These are phyloP conservation scores for Cyrtonyx montezumae DNA, from an alignment of 2,113 vertebrate genomes.

Conservation along the genomic window DNA sequence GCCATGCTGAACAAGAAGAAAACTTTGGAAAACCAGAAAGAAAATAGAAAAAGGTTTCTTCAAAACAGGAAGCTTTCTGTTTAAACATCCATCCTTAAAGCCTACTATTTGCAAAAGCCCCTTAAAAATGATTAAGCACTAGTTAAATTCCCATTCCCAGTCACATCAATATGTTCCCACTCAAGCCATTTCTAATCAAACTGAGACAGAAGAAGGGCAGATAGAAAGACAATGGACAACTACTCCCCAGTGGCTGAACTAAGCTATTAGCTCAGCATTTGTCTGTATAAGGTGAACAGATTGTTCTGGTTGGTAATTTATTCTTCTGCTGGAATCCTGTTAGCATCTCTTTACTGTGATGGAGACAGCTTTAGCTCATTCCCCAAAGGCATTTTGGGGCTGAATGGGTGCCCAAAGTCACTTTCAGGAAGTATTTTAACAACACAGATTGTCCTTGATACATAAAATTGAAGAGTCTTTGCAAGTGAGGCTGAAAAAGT, in stretches of 20 bases:
- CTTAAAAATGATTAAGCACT: slow-evolving; percentile 13
- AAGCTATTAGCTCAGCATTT: slow-evolving; percentile 4
- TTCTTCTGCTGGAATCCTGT: slow-evolving; percentile 45
- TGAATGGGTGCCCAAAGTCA: slow-evolving; percentile 9
- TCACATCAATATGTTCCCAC: not conserved
- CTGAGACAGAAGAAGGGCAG: not conserved
- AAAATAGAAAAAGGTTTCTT: slow-evolving; percentile 43
- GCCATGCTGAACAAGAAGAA: not conserved
- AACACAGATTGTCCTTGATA: not conserved
- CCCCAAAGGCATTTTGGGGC: not conserved
- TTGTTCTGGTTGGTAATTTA: slow-evolving; percentile 34
- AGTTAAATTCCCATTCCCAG: slow-evolving; percentile 26
- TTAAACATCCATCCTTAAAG: not conserved
- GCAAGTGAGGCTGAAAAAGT: not conserved
- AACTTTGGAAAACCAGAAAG: slow-evolving; percentile 24
- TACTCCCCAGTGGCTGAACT: slow-evolving; percentile 6
- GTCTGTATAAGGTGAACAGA: slow-evolving; percentile 28
- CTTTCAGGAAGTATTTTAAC: slow-evolving; percentile 12
- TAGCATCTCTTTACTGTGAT: not conserved
- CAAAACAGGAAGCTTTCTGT: slow-evolving; percentile 37
- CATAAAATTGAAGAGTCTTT: not conserved
- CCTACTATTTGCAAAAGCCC: slow-evolving; percentile 24
- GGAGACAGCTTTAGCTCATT: slow-evolving; percentile 1
- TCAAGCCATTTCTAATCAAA: slow-evolving; percentile 32
- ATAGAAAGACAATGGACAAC: slow-evolving; percentile 22